Evolutionary conservation across 2,113 vertebrate genomes (phyloP).

Genomic region (Aegotheles bennettii): DNA sequence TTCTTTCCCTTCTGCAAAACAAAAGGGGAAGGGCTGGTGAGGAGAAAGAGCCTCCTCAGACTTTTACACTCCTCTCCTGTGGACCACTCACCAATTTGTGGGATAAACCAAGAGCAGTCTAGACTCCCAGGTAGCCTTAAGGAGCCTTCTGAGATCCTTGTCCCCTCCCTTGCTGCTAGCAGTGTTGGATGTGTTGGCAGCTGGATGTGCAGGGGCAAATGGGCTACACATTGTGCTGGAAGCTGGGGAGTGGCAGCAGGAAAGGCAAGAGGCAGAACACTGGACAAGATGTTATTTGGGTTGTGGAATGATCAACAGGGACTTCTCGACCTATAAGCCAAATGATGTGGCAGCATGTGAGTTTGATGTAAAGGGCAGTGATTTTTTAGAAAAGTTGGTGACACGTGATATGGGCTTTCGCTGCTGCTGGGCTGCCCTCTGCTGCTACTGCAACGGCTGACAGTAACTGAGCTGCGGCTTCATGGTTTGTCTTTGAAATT

Average conservation of each 20-base stretch:
- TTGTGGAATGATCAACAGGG: not conserved
- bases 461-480: not conserved
- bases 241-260: not conserved
- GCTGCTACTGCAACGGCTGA: not conserved
- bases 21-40: not conserved
- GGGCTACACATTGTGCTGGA: not conserved
- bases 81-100: not conserved
- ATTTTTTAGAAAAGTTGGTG: not conserved
- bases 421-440: not conserved
- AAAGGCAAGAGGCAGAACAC: not conserved
- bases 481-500: slow-evolving; percentile 25
- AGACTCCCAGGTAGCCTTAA: not conserved
- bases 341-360: not conserved
- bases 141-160: not conserved
- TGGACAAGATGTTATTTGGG: not conserved
- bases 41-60: not conserved
- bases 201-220: not conserved
- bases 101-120: not conserved
- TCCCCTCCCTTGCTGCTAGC: not conserved
- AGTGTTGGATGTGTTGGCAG: not conserved
- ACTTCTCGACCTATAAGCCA: not conserved
- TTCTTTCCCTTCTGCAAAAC: not conserved
- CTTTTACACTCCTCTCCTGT: not conserved
- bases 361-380: not conserved
- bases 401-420: not conserved